Base-by-base conservation (phyloP, 2,888 invertebrate species). In the Drosophila cognata region DNA sequence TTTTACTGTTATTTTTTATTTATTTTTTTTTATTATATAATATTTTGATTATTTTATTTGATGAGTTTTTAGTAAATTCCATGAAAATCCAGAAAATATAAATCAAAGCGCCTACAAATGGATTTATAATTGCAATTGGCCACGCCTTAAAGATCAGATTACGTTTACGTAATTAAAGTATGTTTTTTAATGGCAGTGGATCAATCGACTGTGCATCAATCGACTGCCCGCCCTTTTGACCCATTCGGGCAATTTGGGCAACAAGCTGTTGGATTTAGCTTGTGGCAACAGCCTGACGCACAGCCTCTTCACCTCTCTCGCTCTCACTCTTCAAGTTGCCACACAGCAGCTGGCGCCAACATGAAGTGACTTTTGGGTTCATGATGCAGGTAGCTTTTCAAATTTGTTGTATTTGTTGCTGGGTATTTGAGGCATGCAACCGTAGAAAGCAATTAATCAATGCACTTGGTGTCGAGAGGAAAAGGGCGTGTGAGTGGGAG, bases 391-490 rank as follows among this genome's bases (percentile, higher is more conserved):
- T 64, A 57, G 57, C 46, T 33, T 52, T 60, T 55, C 55, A 69
- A 64, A 28, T 70, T 64, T 53, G 48, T 41, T 55, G 8, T 65
- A 65, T 59, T 69, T 75, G 56, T 71, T 74, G 43, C 57, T 25
- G 31, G 48, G 50, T 46, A 77, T 60, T 68, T 33, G 38, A 55
- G 72, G 59, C 46, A 62, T 72, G 75, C 75, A 71, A 63, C 79
- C 80, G 33, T 80, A 79, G 77, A 77, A 77, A 68, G 79, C 80
- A 79, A 79, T 79, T 79, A 79, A 79, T 79, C 79, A 79, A 71
- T 63, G 64, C 71, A 68, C 65, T 59, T n/a, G 29, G 5, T 16
- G 16, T 28, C 21, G 25, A 29, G 5, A 2, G 35, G 29, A 18
- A 25, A 4, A 0, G 29, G 35, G 18, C 2, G 25, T 13, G 21